Evolutionary conservation across 2,888 invertebrate species (phyloP).

Genomic region (Netelia inedita): DNA sequence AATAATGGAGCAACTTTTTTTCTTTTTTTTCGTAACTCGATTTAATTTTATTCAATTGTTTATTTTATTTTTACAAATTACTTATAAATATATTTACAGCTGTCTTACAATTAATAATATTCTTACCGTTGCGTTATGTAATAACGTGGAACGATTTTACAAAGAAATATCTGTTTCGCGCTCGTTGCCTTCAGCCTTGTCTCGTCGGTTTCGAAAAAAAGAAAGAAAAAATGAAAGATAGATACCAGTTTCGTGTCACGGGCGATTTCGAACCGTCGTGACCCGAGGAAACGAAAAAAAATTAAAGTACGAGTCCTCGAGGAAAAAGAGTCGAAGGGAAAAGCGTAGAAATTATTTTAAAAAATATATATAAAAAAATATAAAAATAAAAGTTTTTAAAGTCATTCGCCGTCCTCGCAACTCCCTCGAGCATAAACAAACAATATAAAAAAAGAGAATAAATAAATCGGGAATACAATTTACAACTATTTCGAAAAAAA

Average conservation of each 20-base stretch:
- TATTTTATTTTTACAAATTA: constrained; percentile 52
- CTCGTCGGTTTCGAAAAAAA: constrained; percentile 11
- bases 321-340: background rate
- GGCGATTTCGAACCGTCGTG: background rate
- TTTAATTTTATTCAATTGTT: constrained; percentile 48
- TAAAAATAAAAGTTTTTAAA: constrained; percentile 12
- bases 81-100: constrained; percentile 73
- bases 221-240: background rate
- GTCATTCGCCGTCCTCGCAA: constrained; percentile 12
- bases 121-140: constrained; percentile 4
- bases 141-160: constrained; percentile 70
- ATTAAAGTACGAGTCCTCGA: background rate
- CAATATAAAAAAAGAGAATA: constrained; percentile 27
- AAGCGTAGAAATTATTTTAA: background rate
- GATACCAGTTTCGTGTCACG: no score
- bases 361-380: constrained; percentile 2
- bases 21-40: constrained; percentile 44
- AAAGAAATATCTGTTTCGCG: constrained; percentile 70
- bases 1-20: no score
- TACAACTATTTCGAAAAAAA: constrained; percentile 60
- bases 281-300: background rate
- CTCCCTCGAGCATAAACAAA: constrained; percentile 33
- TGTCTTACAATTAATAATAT: constrained; percentile 47
- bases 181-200: background rate
- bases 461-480: constrained; percentile 61